Evolutionary conservation across 2,113 vertebrate genomes (phyloP), one percentile per base, ranked within the genome.

Genomic region (Amazona guildingii): DNA sequence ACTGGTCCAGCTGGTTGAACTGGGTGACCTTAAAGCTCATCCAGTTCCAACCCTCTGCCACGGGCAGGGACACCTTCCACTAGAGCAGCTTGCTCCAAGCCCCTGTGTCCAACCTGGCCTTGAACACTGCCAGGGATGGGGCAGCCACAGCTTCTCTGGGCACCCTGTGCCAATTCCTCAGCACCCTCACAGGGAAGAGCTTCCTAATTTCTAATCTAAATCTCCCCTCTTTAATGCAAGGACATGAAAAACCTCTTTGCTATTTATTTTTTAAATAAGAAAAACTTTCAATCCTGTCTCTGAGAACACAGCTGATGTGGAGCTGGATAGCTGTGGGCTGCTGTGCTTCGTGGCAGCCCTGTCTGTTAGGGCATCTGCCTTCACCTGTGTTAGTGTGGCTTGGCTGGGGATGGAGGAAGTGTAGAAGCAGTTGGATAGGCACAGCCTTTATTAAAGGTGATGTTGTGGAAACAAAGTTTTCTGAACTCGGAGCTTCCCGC

Each of bases 391-490:
- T 31, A 0, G 3, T 13, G 74, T 21, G 61, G 37, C 35, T 35
- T 43, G 72, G 55, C 63, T 35, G 35, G 72, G 46, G 48, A 2
- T 2, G 55, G 67, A 11, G 48, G 33, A 5, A 15, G 20, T 3
- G n/a, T 5, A 7, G 75, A 1, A 2, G 6, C 6, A 6, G 48
- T 0, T 61, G 86, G 14, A 11, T 2, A 46, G 66, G 67, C 46
- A 33, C 44, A 77, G 66, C 46, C 48, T 67, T 83, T 69, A 75
- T 76, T 88, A 9, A 9, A 59, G 54, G 68, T 46, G 88, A 46
- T 84, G 74, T 33, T 82, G 87, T 79, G 87, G 86, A 95, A 94
- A 74, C 63, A 59, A 73, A 75, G 35, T 82, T 55, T 76, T 74
- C 66, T 52, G 41, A 83, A 57, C 29, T 67, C 0, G 0, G 49